Base-by-base conservation (phyloP, 2,113 vertebrate genomes). In the Ammodytes marinus region DNA sequence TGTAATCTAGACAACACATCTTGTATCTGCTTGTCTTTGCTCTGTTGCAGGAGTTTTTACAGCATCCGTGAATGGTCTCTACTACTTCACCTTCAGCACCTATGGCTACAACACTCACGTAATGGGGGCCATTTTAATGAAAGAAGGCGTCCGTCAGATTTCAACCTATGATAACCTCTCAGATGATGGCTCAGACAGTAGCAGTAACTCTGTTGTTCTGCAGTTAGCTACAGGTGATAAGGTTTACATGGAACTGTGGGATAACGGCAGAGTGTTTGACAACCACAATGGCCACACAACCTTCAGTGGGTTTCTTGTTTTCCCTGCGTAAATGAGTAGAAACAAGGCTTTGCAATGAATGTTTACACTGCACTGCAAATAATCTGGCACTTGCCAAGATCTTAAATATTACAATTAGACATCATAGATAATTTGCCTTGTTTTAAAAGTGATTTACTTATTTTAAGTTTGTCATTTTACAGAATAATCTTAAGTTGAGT, bases 251-350 rank as follows among this genome's bases (percentile, higher is more conserved):
- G 68, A 83, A 13, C 71, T 92, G 53, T 82, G 81, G 83, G 83
- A 85, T 12, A 27, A 75, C 0, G 61, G 79, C 4, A 47, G 77
- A 17, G 82, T 87, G 49, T 89, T 65, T 37, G 67, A 86, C 53
- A 88, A 86, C 50, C 53, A 69, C 45, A 92, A 91, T 9, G 80
- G 79, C 54, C 86, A 87, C 75, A 91, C 75, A 0, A 88, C 86
- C 37, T 89, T 88, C 69, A 87, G 74, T 17, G 82, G 88, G 12
- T 90, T 85, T 15, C 79, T 89, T 49, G 45, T 88, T 35, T 86
- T 84, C 46, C 55, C 75, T 8, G 1, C 14, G 42, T 75, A 83
- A 72, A 72, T 27, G 8, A 35, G 78, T 11, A 71, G 3, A 66
- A 35, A 54, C 19, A 14, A 14, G 2, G 11, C 8, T 47, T 40